Evolutionary conservation across 2,797 vertebrate genomes (phyloP).

Genomic region (Siniperca undulata): DNA sequence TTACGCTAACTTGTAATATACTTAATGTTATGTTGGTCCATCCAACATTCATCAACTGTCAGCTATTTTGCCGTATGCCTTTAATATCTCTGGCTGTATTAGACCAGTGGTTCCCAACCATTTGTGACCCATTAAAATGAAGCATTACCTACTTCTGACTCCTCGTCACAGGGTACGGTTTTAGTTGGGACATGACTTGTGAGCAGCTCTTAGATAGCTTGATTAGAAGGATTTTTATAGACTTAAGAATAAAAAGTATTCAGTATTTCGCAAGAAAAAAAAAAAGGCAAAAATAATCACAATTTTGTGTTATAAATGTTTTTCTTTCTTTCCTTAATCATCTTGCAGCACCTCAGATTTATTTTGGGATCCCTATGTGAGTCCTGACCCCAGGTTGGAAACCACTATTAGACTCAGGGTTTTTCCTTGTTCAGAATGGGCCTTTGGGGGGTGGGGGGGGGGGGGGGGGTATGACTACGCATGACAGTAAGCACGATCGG

Average conservation of each 20-base stretch:
- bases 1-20: not conserved
- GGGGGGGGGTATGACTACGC: too few relatives aligned
- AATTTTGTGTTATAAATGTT: not conserved
- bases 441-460: too few relatives aligned
- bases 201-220: not conserved
- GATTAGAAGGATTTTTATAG: not conserved
- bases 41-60: too few relatives aligned
- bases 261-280: not conserved
- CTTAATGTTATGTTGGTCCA: too few relatives aligned
- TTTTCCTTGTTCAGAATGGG: too few relatives aligned
- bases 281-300: not conserved
- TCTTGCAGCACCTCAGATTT: not conserved
- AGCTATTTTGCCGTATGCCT: too few relatives aligned
- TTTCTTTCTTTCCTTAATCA: not conserved
- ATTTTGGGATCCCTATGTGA: not conserved
- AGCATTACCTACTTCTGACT: not conserved
- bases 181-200: not conserved
- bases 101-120: too few relatives aligned
- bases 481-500: too few relatives aligned
- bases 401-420: not conserved
- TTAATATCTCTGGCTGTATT: too few relatives aligned
- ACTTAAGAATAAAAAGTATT: not conserved
- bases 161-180: not conserved
- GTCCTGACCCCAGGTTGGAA: not conserved
- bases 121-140: not conserved